Percentiles rank a stretch among this genome's conserved stretches.
phyloP scores from a whole-genome alignment of 2,888 invertebrate species.

The Cryptocheilus praepositus region DNA sequence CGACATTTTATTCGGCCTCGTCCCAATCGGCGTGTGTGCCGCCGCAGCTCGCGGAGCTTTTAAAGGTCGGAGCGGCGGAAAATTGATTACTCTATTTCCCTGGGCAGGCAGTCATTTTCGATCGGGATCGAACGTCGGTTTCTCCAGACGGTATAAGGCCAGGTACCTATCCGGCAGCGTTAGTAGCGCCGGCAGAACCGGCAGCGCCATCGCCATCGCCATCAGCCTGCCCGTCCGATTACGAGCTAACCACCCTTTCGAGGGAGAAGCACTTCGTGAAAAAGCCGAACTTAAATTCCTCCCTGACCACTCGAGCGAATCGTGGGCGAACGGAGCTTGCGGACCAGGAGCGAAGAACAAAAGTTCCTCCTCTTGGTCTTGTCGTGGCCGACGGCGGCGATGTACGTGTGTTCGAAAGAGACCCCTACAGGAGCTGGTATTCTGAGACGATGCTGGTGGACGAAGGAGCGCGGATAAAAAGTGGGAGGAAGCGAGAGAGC shows the following conservation, averaged over 20 bases:
- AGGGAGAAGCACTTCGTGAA: constrained; percentile 31
- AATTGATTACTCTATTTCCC: constrained; percentile 26
- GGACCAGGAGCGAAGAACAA: constrained; percentile 34
- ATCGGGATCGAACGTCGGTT: constrained; percentile 16
- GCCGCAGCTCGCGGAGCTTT: no score
- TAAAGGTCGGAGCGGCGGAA: not conserved
- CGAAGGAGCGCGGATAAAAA: constrained; percentile 6
- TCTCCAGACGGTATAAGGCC: no score
- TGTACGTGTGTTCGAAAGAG: constrained; percentile 17
- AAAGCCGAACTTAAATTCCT: constrained; percentile 53
- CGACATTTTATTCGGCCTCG: no score
- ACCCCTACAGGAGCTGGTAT: not conserved
- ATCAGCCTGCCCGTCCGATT: constrained; percentile 25
- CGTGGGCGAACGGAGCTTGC: constrained; percentile 19
- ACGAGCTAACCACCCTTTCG: constrained; percentile 28
- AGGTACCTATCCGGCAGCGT: no score
- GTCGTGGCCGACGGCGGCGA: constrained; percentile 19
- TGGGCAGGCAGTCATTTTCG: constrained; percentile 18
- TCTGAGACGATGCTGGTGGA: not conserved
- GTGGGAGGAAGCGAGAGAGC: constrained; percentile 10
- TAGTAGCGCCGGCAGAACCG: no score
- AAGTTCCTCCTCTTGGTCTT: constrained; percentile 37
- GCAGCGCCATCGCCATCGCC: not conserved
- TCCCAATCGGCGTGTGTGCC: no score
- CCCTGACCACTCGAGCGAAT: constrained; percentile 40